A percentile compares a stretch with the other conserved stretches of the same genome.
phyloP scores from a whole-genome alignment of 1,140 invertebrate genomes.

The Neuroterus valhalla region DNA sequence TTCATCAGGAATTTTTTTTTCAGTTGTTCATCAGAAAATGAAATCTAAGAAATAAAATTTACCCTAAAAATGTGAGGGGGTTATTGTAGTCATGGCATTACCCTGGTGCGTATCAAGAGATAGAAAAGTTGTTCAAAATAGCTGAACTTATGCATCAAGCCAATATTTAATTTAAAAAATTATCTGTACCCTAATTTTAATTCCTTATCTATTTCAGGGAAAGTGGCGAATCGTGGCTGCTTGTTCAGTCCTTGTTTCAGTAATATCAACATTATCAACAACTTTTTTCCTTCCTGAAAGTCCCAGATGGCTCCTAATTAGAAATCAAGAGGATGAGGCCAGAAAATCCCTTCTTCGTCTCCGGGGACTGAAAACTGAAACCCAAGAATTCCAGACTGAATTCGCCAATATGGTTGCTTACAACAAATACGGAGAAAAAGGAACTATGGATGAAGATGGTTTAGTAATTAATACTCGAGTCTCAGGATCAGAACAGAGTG shows the following conservation, averaged over 20 bases:
- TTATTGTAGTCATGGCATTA: no score
- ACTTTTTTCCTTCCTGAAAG: slow-evolving; percentile 79
- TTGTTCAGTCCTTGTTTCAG: slow-evolving; percentile 76
- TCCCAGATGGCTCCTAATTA: slow-evolving; percentile 79
- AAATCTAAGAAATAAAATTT: no score
- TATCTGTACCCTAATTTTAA: background rate
- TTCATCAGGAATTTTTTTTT: no score
- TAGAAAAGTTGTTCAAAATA: no score
- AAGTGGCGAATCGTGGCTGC: slow-evolving; percentile 77
- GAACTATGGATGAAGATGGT: background rate
- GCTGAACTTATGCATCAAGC: no score
- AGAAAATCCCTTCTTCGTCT: slow-evolving; percentile 71
- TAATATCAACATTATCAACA: slow-evolving; percentile 72
- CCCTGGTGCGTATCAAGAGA: no score
- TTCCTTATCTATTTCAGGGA: slow-evolving; percentile 58
- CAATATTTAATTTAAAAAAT: no score
- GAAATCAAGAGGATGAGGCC: slow-evolving; percentile 72
- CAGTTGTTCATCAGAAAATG: no score
- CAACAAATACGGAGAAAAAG: slow-evolving; percentile 71
- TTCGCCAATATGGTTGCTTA: slow-evolving; percentile 83
- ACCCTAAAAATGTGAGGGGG: no score
- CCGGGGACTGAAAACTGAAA: slow-evolving; percentile 72
- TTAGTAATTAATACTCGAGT: background rate
- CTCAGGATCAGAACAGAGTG: background rate
- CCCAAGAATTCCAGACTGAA: slow-evolving; percentile 82